These are phyloP conservation scores for Heliconius sara DNA, from an alignment of 2,888 invertebrate genomes.

Conservation along the genomic window DNA sequence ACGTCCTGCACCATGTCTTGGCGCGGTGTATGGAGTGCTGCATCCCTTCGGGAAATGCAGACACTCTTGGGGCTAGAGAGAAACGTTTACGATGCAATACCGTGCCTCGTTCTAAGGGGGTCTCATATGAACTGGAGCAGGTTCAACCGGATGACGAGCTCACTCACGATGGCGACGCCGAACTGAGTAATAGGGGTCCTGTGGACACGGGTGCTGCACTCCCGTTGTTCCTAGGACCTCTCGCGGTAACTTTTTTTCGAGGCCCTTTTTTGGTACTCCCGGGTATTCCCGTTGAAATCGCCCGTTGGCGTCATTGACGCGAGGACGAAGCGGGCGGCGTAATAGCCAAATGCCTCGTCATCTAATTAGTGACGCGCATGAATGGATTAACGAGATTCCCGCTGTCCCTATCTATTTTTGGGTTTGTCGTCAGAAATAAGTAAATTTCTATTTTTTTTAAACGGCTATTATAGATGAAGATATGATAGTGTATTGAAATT, in stretches of 20 bases:
- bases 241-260: background rate
- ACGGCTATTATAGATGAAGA: too few species aligned
- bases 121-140: slow-evolving; percentile 41
- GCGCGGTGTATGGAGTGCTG: slow-evolving; percentile 48
- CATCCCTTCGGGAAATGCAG: slow-evolving; percentile 41
- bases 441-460: too few species aligned
- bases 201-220: background rate
- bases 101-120: slow-evolving; percentile 39
- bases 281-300: background rate
- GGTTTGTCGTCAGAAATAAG: too few species aligned
- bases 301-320: background rate
- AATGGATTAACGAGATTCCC: slow-evolving; percentile 83
- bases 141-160: slow-evolving; percentile 42
- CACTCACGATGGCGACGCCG: background rate
- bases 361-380: slow-evolving; percentile 86
- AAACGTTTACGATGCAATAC: background rate
- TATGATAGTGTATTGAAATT: too few species aligned
- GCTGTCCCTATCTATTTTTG: too few species aligned
- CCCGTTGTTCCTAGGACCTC: background rate
- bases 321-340: background rate
- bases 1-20: slow-evolving; percentile 51
- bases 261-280: slow-evolving; percentile 40
- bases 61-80: slow-evolving; percentile 32
- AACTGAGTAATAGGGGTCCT: background rate
- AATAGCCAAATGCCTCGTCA: slow-evolving; percentile 85